Evolutionary conservation across 2,113 vertebrate genomes (phyloP).

Genomic region (Zosterops hypoxanthus): DNA sequence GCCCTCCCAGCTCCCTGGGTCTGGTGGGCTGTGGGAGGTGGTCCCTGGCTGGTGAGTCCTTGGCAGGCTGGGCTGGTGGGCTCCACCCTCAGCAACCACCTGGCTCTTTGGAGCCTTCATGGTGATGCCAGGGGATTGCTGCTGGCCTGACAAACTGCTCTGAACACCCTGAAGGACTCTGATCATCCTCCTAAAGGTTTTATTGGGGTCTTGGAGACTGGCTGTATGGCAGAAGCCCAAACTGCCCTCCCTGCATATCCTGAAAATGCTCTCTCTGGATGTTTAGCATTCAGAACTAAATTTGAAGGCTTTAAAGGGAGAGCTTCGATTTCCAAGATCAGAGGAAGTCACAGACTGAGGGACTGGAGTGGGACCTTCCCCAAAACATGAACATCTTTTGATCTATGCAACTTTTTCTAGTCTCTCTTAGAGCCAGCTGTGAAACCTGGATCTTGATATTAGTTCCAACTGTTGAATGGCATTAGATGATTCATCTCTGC

Average conservation of each 20-base stretch:
- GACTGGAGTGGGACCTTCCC: background rate
- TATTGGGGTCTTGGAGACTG: background rate
- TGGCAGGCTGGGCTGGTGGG: background rate
- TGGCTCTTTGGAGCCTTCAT: background rate
- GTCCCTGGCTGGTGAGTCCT: background rate
- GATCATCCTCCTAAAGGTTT: background rate
- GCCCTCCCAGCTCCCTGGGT: background rate
- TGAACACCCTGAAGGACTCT: background rate
- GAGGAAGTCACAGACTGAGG: background rate
- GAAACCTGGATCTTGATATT: background rate
- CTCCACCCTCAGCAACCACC: background rate
- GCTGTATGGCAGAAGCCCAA: background rate
- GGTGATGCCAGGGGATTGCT: background rate
- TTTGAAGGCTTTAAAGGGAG: background rate
- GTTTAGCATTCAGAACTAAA: background rate
- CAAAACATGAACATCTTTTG: background rate
- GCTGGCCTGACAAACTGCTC: background rate
- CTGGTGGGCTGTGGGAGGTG: background rate
- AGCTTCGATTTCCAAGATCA: background rate
- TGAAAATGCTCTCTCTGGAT: background rate
- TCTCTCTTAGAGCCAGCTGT: background rate
- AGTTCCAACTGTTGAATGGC: slow-evolving; percentile 15
- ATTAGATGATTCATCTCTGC: slow-evolving; percentile 45
- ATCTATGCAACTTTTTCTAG: background rate
- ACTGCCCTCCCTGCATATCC: background rate